Evolutionary conservation across 2,888 invertebrate genomes (phyloP).

Genomic region (Drosophila mercatorum): DNA sequence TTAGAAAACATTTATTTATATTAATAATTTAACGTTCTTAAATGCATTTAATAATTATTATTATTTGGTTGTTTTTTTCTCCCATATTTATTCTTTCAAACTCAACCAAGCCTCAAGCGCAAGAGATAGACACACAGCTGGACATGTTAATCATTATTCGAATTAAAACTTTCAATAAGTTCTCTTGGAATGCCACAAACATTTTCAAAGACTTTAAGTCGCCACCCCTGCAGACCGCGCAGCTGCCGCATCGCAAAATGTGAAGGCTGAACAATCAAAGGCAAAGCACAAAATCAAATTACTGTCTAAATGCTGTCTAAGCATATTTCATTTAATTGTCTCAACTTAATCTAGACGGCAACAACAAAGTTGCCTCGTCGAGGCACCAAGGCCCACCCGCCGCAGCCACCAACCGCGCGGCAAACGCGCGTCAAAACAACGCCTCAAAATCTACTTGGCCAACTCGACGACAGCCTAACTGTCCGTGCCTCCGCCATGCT

Average conservation of each 20-base stretch:
- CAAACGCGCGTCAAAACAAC: constrained; percentile 69
- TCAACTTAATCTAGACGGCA: constrained; percentile 54
- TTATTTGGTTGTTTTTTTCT: too few species aligned
- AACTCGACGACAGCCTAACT: constrained; percentile 31
- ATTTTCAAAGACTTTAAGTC: constrained; percentile 10
- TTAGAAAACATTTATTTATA: too few species aligned
- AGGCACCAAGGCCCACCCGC: not conserved
- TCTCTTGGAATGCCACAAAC: constrained; percentile 4
- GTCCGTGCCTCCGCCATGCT: constrained; percentile 1
- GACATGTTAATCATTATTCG: not conserved
- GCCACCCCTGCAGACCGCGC: not conserved
- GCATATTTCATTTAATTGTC: constrained; percentile 66
- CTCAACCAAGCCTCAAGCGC: not conserved
- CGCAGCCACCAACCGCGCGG: not conserved
- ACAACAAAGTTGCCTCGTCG: constrained; percentile 30
- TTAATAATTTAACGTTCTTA: too few species aligned
- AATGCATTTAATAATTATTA: too few species aligned
- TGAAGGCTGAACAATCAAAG: constrained; percentile 42
- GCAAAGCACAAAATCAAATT: constrained; percentile 69
- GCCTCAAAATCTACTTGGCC: constrained; percentile 63
- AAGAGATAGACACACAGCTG: not conserved
- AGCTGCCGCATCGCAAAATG: not conserved
- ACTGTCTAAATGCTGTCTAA: constrained; percentile 73
- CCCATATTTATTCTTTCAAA: not conserved
- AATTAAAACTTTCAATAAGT: not conserved